These are phyloP conservation scores for Trichosurus vulpecula DNA, from an alignment of 2,797 vertebrate genomes.

Conservation along the genomic window DNA sequence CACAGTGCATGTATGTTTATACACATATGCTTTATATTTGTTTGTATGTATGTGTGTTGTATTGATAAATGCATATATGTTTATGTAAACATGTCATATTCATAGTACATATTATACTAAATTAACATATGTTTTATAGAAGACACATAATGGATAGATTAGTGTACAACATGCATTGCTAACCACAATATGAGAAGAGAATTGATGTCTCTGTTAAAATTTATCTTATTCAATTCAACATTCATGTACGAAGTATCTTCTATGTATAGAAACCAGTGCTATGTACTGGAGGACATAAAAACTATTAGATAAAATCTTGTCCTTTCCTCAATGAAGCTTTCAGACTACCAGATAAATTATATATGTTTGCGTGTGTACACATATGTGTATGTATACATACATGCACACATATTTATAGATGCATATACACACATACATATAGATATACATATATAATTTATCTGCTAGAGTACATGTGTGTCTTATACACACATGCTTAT, in stretches of 20 bases:
- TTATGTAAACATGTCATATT: background rate
- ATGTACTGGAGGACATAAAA: background rate
- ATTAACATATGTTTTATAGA: background rate
- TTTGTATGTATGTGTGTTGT: background rate
- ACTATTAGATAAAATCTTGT: background rate
- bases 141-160: background rate
- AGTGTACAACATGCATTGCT: background rate
- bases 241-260: background rate
- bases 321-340: background rate
- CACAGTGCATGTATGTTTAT: background rate
- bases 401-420: too few species aligned
- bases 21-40: background rate
- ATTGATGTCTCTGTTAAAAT: background rate
- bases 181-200: background rate
- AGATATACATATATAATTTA: too few species aligned
- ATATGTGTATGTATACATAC: too few species aligned
- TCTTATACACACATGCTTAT: too few species aligned
- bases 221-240: background rate
- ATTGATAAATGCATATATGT: background rate
- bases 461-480: too few species aligned
- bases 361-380: too few species aligned
- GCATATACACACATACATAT: rapidly evolving
- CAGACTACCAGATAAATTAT: background rate
- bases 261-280: background rate
- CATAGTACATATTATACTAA: background rate